phyloP scores from a whole-genome alignment of 1,140 invertebrate species.

The Colletes gigas region DNA sequence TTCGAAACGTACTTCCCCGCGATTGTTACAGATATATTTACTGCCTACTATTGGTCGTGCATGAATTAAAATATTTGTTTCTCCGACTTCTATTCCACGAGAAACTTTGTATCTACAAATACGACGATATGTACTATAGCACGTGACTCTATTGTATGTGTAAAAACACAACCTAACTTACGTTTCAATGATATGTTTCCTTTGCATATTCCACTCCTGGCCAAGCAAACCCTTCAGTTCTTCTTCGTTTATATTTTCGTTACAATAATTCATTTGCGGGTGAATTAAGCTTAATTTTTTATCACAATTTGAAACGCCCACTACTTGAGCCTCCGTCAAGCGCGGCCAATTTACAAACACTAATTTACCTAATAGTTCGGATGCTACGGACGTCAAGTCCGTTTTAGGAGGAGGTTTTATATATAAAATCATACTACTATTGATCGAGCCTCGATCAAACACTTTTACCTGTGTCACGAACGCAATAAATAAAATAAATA shows the following conservation, averaged over 20 bases:
- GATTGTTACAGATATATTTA: conserved; percentile 81
- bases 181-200: conserved; percentile 63
- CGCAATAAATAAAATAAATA: background rate
- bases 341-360: conserved; percentile 95
- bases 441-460: conserved; percentile 89
- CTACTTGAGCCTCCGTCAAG: conserved; percentile 85
- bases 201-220: conserved; percentile 39
- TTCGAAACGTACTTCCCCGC: conserved; percentile 84
- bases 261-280: background rate
- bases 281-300: conserved; percentile 52
- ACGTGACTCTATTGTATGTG: background rate
- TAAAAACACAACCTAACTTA: conserved; percentile 53
- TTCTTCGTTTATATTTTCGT: conserved; percentile 44
- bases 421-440: conserved; percentile 91
- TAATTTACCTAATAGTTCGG: conserved; percentile 86
- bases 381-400: conserved; percentile 80
- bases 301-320: conserved; percentile 61
- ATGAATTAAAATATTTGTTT: conserved; percentile 87
- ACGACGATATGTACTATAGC: conserved; percentile 47
- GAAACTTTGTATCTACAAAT: conserved; percentile 83
- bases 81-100: conserved; percentile 88
- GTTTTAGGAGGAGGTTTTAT: conserved; percentile 78
- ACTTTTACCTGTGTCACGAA: conserved; percentile 84
- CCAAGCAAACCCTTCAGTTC: conserved; percentile 33
- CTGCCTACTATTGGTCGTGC: conserved; percentile 87